These are phyloP conservation scores for Alcedo atthis DNA, from an alignment of 2,797 vertebrate species.

Conservation along the genomic window DNA sequence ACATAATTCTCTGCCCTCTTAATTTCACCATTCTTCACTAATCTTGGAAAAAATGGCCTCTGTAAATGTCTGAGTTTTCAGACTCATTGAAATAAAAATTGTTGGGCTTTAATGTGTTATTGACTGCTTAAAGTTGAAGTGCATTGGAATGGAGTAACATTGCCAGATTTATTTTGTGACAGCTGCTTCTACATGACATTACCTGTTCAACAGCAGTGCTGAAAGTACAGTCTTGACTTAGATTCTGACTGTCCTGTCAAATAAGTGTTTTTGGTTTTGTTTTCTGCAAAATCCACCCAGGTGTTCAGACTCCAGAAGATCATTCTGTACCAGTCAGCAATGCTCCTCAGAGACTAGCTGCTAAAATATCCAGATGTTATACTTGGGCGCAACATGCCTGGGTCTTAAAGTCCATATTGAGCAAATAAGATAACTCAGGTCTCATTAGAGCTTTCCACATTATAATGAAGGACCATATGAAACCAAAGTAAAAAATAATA, in stretches of 20 bases:
- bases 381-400: neutral
- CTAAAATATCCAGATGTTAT: neutral
- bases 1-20: neutral
- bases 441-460: neutral
- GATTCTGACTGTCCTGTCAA: neutral
- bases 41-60: neutral
- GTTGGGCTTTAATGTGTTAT: neutral
- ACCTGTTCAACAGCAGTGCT: neutral
- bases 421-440: neutral
- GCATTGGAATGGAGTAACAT: neutral
- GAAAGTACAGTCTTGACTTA: neutral
- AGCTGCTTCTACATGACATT: neutral
- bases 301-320: neutral
- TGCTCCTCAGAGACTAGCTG: neutral
- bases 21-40: neutral
- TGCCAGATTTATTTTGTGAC: neutral
- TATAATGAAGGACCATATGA: neutral
- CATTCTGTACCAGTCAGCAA: neutral
- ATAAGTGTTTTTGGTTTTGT: neutral
- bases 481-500: neutral
- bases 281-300: neutral
- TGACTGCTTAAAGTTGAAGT: neutral
- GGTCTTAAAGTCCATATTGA: neutral
- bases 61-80: neutral
- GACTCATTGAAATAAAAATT: neutral